Conservation (phyloP, 2,888 invertebrate species). For the Orthonychiurus folsomi region DNA sequence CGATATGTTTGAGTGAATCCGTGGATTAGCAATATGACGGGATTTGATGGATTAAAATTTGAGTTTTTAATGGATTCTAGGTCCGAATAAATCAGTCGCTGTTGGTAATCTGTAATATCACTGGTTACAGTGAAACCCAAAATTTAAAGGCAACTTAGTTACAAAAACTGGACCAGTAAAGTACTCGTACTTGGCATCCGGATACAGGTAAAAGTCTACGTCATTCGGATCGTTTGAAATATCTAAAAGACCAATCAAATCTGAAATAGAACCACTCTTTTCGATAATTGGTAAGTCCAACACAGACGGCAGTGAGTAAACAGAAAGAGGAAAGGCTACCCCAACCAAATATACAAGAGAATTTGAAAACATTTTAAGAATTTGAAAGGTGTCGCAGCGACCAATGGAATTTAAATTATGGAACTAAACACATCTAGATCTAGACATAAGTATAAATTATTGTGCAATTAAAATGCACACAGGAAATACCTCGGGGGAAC, state of each 20-base stretch:
- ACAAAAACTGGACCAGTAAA: neutral
- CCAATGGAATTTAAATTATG: too few species aligned
- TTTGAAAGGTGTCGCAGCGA: too few species aligned
- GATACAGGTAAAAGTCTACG: constrained; percentile 8
- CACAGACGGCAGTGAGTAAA: too few species aligned
- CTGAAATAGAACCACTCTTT: too few species aligned
- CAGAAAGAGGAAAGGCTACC: too few species aligned
- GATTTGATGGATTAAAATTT: neutral
- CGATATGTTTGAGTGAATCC: constrained; percentile 5
- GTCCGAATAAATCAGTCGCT: neutral
- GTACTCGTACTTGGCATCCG: neutral
- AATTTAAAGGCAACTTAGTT: neutral
- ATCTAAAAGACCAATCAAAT: neutral
- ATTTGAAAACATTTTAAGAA: too few species aligned
- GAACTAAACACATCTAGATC: too few species aligned
- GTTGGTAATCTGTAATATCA: neutral
- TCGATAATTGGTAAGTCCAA: too few species aligned
- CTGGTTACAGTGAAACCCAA: neutral
- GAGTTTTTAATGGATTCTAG: neutral
- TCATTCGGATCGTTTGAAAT: constrained; percentile 1
- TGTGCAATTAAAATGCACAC: too few species aligned
- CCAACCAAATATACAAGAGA: too few species aligned
- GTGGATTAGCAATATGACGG: neutral
- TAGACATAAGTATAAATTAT: too few species aligned
- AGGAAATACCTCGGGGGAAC: too few species aligned